Conservation (phyloP, 2,797 vertebrate species). For the Leptodactylus fallax region DNA sequence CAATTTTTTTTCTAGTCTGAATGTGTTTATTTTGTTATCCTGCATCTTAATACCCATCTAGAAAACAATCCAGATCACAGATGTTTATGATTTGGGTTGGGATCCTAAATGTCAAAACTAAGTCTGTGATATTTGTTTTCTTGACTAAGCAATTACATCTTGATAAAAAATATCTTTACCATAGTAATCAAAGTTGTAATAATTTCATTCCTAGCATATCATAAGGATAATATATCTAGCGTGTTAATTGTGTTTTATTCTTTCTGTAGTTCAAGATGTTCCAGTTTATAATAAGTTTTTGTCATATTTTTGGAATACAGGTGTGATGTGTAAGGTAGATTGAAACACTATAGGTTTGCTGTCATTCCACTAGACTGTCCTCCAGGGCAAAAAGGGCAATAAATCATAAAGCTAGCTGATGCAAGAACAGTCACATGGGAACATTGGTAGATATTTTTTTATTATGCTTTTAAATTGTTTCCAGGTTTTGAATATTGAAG, state of each 20-base stretch:
- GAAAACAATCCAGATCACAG: not conserved
- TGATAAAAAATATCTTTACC: not conserved
- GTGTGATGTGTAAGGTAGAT: too few relatives aligned
- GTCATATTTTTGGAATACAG: too few relatives aligned
- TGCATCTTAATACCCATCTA: not conserved
- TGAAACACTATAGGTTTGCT: too few relatives aligned
- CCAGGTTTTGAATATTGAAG: too few relatives aligned
- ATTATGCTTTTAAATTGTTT: too few relatives aligned
- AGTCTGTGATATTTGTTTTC: slow-evolving; percentile 5
- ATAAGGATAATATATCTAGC: not conserved
- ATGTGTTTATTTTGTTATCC: not conserved
- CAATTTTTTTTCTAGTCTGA: not conserved
- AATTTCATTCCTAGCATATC: not conserved
- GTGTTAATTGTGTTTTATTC: not conserved
- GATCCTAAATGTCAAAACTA: not conserved
- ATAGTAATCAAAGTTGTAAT: not conserved
- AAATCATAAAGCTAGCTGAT: too few relatives aligned
- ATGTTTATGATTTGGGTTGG: not conserved
- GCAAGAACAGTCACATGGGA: too few relatives aligned
- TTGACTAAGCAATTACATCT: not conserved
- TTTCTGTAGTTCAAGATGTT: not conserved
- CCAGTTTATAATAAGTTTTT: too few relatives aligned
- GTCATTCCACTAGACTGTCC: too few relatives aligned
- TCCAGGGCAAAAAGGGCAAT: too few relatives aligned
- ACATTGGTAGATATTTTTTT: too few relatives aligned